These are phyloP conservation scores for Myodes glareolus DNA, from an alignment of 2,113 vertebrate genomes.

Conservation along the genomic window DNA sequence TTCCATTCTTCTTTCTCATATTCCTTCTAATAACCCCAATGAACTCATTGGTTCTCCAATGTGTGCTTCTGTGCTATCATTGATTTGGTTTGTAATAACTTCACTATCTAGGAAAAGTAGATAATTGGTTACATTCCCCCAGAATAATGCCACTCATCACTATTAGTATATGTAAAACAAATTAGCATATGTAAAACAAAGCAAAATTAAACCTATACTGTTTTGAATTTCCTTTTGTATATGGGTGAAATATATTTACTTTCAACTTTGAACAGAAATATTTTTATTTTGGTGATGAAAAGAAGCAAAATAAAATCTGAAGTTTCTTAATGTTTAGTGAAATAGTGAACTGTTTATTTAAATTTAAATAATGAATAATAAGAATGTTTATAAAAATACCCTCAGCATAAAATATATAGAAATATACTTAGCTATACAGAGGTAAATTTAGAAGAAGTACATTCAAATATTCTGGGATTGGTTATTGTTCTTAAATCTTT, in stretches of 20 bases:
- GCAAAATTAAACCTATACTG: neutral
- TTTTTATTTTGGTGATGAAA: slow-evolving; percentile 34
- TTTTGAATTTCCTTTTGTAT: neutral
- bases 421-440: neutral
- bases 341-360: slow-evolving; percentile 17
- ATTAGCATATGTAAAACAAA: neutral
- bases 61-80: too few relatives aligned
- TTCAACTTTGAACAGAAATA: neutral
- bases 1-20: too few relatives aligned
- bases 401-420: neutral
- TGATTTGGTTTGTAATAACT: too few relatives aligned
- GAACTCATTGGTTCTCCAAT: too few relatives aligned
- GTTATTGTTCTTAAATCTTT: neutral
- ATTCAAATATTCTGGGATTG: neutral
- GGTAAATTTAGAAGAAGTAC: neutral
- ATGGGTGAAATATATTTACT: slow-evolving; percentile 56
- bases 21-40: too few relatives aligned
- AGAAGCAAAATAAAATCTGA: slow-evolving; percentile 4
- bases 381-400: neutral
- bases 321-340: neutral
- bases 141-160: too few relatives aligned
- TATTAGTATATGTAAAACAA: neutral
- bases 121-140: too few relatives aligned
- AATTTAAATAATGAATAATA: neutral
- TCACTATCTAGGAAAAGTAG: too few relatives aligned